Evolutionary conservation across 2,113 vertebrate species (phyloP).

Genomic region (Fulmarus glacialis): DNA sequence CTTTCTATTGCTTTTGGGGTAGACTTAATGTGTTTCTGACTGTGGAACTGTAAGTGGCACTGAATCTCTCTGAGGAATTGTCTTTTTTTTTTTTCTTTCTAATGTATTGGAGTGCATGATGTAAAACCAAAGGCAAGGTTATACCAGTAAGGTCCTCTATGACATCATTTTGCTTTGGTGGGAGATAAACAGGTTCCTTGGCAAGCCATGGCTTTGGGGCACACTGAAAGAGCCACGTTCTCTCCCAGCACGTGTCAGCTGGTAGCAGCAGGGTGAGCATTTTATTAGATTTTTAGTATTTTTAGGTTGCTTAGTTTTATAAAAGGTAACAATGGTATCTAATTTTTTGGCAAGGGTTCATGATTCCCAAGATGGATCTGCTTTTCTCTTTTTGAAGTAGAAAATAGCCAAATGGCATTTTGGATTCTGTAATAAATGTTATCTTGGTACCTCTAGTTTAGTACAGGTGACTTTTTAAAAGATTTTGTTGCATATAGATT

Average conservation of each 20-base stretch:
- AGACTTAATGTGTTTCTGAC: neutral
- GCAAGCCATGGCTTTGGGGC: neutral
- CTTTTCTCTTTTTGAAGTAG: neutral
- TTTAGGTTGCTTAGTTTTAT: neutral
- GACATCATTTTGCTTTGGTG: neutral
- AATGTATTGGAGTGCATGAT: neutral
- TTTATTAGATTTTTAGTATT: neutral
- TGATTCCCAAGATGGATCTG: neutral
- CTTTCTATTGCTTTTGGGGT: neutral
- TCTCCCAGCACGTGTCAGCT: neutral
- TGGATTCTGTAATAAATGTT: neutral
- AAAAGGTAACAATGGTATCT: neutral
- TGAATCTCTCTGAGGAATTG: neutral
- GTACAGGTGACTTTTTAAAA: neutral
- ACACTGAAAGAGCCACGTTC: accelerated
- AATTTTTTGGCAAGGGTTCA: neutral
- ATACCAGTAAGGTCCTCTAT: neutral
- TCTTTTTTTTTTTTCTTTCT: neutral
- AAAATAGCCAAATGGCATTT: neutral
- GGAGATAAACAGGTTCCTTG: neutral
- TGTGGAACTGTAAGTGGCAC: neutral
- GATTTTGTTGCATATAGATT: neutral
- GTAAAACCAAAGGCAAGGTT: neutral
- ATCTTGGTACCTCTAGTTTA: neutral
- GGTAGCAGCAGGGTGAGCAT: neutral